A percentile compares a stretch with the other conserved stretches of the same genome.
Evolutionary conservation across 2,888 invertebrate species (phyloP).

Genomic region (Thera britannica): DNA sequence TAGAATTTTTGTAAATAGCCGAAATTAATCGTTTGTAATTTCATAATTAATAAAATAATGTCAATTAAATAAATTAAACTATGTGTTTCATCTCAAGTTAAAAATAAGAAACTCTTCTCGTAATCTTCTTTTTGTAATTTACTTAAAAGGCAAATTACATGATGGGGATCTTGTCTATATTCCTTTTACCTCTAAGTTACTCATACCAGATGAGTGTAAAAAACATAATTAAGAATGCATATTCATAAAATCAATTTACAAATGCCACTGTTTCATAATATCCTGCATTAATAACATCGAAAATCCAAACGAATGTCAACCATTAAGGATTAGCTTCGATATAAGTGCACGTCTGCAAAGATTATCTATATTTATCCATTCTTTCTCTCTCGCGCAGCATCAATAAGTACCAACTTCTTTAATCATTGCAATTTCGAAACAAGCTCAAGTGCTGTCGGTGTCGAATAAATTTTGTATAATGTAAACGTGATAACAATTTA

Average conservation of each 20-base stretch:
- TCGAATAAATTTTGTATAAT: slow-evolving; percentile 85
- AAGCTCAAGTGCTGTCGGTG: slow-evolving; percentile 83
- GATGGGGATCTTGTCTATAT: background rate
- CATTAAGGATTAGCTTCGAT: slow-evolving; percentile 46
- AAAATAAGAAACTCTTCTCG: background rate
- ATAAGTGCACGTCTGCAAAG: slow-evolving; percentile 43
- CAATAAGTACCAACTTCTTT: slow-evolving; percentile 77
- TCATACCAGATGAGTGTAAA: background rate
- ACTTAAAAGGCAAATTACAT: too few relatives aligned
- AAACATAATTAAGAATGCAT: background rate
- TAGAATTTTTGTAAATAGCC: too few relatives aligned
- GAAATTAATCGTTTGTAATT: too few relatives aligned
- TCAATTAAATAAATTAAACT: background rate
- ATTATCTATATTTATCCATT: slow-evolving; percentile 54
- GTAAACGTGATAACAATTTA: slow-evolving; percentile 85
- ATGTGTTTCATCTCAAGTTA: background rate
- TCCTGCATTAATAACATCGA: slow-evolving; percentile 27
- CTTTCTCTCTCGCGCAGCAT: slow-evolving; percentile 61
- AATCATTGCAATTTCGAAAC: slow-evolving; percentile 85
- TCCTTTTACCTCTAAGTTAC: background rate
- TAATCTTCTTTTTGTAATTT: too few relatives aligned
- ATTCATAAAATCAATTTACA: slow-evolving; percentile 27
- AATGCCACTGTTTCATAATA: slow-evolving; percentile 33
- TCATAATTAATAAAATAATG: background rate
- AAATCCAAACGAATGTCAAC: slow-evolving; percentile 43